These are phyloP conservation scores for Tiphia femorata DNA, from an alignment of 2,888 invertebrate species.

Conservation along the genomic window DNA sequence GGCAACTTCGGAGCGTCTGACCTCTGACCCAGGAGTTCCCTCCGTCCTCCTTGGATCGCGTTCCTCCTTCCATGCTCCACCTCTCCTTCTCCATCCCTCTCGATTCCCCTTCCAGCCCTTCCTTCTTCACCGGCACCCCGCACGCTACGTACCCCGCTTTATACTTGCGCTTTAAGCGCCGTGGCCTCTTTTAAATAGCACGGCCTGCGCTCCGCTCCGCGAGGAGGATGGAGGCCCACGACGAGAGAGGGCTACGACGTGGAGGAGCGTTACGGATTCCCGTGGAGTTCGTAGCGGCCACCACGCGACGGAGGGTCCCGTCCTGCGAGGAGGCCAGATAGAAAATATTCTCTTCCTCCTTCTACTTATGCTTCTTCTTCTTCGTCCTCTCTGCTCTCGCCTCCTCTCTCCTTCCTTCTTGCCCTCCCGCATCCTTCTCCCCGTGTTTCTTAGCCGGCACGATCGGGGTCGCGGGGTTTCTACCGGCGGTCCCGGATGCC, in stretches of 20 bases:
- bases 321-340: background rate
- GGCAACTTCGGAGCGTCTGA: conserved; percentile 62
- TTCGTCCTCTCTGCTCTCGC: background rate
- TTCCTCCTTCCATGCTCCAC: conserved; percentile 30
- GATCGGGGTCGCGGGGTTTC: conserved; percentile 17
- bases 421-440: background rate
- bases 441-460: too few species aligned
- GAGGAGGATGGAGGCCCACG: conserved; percentile 20
- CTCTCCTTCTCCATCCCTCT: conserved; percentile 20
- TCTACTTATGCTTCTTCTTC: background rate
- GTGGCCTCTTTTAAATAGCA: conserved; percentile 59
- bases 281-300: conserved; percentile 16
- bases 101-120: conserved; percentile 15
- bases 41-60: conserved; percentile 53
- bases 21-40: conserved; percentile 61
- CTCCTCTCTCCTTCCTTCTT: background rate
- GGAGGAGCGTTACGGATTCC: conserved; percentile 37
- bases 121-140: conserved; percentile 29
- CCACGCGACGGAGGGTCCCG: conserved; percentile 19
- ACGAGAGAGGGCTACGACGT: conserved; percentile 18
- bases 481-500: conserved; percentile 28
- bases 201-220: conserved; percentile 23
- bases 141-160: conserved; percentile 46
- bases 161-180: conserved; percentile 56
- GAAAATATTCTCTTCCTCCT: background rate